phyloP scores from a whole-genome alignment of 23 tunicate species.

The Aplidium turbinatum region DNA sequence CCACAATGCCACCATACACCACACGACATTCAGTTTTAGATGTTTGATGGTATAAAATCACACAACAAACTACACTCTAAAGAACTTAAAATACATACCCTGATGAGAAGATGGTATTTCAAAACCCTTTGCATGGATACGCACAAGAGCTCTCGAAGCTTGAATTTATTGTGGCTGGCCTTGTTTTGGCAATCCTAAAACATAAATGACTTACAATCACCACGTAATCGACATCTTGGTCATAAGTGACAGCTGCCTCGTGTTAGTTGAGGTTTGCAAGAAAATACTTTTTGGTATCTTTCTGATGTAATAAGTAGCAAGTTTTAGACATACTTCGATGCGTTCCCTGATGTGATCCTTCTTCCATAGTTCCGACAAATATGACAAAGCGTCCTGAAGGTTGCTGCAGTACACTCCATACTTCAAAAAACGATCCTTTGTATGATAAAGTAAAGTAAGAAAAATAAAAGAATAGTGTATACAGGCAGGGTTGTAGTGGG shows the following conservation, averaged over 20 bases:
- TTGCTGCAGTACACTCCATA: slow-evolving; percentile 86
- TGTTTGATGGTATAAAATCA: too few relatives aligned
- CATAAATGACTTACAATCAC: not conserved
- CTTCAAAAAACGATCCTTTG: slow-evolving; percentile 79
- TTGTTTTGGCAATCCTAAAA: slow-evolving; percentile 64
- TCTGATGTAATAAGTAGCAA: too few relatives aligned
- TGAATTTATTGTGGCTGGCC: slow-evolving; percentile 83
- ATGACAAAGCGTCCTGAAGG: slow-evolving; percentile 66
- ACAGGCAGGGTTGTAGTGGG: too few relatives aligned
- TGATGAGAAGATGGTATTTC: slow-evolving; percentile 86
- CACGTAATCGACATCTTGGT: too few relatives aligned
- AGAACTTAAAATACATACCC: slow-evolving; percentile 32
- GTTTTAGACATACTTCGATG: slow-evolving; percentile 49
- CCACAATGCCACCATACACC: not conserved
- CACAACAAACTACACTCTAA: too few relatives aligned
- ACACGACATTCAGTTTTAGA: not conserved
- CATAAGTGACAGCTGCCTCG: too few relatives aligned
- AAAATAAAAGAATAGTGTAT: too few relatives aligned
- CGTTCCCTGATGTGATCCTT: not conserved
- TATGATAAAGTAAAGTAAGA: too few relatives aligned
- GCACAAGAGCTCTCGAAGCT: slow-evolving; percentile 72
- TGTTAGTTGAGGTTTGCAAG: too few relatives aligned
- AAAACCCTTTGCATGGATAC: slow-evolving; percentile 92
- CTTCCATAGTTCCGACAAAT: slow-evolving; percentile 42
- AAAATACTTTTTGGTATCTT: too few relatives aligned